Percentiles rank a stretch among this genome's conserved stretches.
Conservation (phyloP, 2,797 vertebrate species). For the Nyctibius grandis region DNA sequence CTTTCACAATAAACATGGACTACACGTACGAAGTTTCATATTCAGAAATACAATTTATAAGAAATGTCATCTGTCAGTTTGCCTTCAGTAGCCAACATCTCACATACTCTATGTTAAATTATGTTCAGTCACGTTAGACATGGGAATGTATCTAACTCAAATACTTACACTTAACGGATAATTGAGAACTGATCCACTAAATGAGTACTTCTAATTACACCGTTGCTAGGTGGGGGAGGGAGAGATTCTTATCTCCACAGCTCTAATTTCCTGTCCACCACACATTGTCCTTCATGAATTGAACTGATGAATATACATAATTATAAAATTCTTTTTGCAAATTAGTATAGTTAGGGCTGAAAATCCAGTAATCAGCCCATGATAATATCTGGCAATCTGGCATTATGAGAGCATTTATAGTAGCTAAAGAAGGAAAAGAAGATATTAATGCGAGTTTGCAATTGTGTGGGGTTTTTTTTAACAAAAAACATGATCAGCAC, state of each 20-base stretch:
- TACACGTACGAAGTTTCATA: neutral
- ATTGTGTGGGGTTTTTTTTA: neutral
- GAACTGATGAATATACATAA: neutral
- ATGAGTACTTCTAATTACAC: conserved; percentile 58
- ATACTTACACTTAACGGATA: conserved; percentile 45
- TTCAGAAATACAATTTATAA: neutral
- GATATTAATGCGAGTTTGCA: neutral
- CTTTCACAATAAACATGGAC: neutral
- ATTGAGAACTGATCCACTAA: conserved; percentile 56
- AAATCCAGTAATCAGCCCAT: conserved; percentile 23
- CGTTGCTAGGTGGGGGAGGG: neutral
- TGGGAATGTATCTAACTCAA: conserved; percentile 45
- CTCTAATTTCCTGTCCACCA: neutral
- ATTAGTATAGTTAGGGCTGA: conserved; percentile 24
- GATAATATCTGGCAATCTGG: neutral
- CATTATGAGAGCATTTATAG: neutral
- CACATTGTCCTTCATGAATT: conserved; percentile 13
- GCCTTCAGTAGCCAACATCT: neutral
- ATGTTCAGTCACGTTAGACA: conserved; percentile 49
- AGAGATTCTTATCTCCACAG: conserved; percentile 1
- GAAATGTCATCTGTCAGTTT: conserved; percentile 11
- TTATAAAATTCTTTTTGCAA: conserved; percentile 22
- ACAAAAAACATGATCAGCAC: neutral
- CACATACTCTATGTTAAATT: neutral
- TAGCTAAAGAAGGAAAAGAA: neutral